These are phyloP conservation scores for Papilio demoleus DNA, from an alignment of 2,888 invertebrate genomes.

Conservation along the genomic window DNA sequence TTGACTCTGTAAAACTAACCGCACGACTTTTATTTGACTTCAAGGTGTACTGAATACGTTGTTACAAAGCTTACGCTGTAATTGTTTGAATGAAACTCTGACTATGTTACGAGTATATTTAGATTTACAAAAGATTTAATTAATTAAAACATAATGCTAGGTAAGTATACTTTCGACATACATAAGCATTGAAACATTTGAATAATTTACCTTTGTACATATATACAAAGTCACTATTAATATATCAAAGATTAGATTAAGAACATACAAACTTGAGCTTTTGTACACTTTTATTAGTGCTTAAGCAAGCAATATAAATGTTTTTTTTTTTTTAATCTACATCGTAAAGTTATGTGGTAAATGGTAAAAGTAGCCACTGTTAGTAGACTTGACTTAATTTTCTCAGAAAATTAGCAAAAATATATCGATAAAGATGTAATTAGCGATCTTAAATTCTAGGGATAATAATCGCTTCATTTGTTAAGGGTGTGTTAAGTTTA, in stretches of 20 bases:
- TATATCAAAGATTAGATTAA: no score
- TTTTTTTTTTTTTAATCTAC: no score
- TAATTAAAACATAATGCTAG: background rate
- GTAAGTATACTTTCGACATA: background rate
- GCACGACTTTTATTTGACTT: slow-evolving; percentile 36
- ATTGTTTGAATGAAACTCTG: slow-evolving; percentile 11
- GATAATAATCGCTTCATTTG: background rate
- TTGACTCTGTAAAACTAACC: slow-evolving; percentile 35
- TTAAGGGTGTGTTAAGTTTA: background rate
- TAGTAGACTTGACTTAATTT: no score
- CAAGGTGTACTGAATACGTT: slow-evolving; percentile 24
- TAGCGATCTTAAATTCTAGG: background rate
- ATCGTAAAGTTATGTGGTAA: no score
- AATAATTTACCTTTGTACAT: no score
- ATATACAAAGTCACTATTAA: no score
- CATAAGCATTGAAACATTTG: no score
- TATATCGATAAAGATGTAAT: background rate
- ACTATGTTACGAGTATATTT: slow-evolving; percentile 9
- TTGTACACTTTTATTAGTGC: no score
- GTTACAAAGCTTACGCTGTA: slow-evolving; percentile 18
- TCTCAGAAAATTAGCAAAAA: no score
- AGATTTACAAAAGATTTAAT: background rate
- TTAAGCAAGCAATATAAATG: no score
- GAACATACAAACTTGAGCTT: no score
- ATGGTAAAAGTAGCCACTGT: no score